These are phyloP conservation scores for Mythimna vitellina DNA, from an alignment of 2,888 invertebrate species.

Conservation along the genomic window DNA sequence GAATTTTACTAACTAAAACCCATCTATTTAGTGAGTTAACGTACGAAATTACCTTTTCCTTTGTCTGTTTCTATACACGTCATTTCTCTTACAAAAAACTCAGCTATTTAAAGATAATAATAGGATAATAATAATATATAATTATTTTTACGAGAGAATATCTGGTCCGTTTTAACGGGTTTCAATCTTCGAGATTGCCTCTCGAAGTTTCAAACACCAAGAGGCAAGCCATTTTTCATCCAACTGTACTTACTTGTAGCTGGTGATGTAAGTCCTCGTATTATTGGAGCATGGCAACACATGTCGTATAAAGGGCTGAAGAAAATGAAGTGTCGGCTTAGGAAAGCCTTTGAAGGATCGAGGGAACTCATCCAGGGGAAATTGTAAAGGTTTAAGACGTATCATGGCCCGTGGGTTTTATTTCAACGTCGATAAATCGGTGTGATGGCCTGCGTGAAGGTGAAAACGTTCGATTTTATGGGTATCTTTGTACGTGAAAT, in stretches of 20 bases:
- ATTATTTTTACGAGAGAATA: neutral
- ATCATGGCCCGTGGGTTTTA: slow-evolving; percentile 44
- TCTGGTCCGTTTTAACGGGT: neutral
- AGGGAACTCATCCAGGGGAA: slow-evolving; percentile 51
- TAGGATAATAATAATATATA: no score
- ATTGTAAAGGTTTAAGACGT: slow-evolving; percentile 54
- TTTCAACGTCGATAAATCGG: slow-evolving; percentile 49
- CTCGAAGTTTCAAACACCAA: no score
- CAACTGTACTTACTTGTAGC: slow-evolving; percentile 30
- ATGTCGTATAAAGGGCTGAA: slow-evolving; percentile 64
- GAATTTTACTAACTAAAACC: no score
- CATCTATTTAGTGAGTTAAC: no score
- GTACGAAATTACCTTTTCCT: neutral
- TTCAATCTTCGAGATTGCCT: neutral
- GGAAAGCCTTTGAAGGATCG: slow-evolving; percentile 72
- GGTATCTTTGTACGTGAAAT: neutral
- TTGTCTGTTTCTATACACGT: neutral
- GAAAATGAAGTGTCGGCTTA: slow-evolving; percentile 77
- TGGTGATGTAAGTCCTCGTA: slow-evolving; percentile 28
- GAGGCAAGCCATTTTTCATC: neutral
- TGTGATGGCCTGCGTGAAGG: slow-evolving; percentile 13
- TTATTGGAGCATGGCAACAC: slow-evolving; percentile 62
- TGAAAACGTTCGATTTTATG: slow-evolving; percentile 13
- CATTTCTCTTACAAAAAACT: neutral
- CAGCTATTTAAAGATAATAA: no score